phyloP scores from a whole-genome alignment of 92 coral and sea anemone species.

The Heteractis magnifica region DNA sequence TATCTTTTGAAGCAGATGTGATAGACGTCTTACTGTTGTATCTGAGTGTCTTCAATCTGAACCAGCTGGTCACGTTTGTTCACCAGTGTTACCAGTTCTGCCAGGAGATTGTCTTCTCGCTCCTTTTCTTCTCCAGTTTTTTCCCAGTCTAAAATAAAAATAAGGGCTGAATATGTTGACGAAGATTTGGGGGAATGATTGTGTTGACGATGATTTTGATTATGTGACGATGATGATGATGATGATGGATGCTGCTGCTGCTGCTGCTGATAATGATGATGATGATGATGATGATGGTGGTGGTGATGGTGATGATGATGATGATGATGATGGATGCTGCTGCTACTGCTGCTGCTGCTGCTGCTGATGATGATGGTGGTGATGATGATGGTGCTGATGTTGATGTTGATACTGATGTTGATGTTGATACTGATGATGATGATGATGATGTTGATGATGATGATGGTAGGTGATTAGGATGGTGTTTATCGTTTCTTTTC shows the following conservation, averaged over 20 bases:
- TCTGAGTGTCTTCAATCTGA: slow-evolving; percentile 87
- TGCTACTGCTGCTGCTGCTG: neutral
- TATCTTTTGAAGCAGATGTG: neutral
- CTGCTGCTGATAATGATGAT: neutral
- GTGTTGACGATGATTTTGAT: neutral
- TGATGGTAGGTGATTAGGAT: neutral
- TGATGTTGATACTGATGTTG: neutral
- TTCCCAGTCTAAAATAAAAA: slow-evolving; percentile 50
- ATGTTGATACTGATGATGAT: neutral
- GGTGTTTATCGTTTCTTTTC: neutral
- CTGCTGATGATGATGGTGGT: neutral
- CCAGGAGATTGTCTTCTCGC: slow-evolving; percentile 67
- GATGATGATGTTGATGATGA: neutral
- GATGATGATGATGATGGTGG: neutral
- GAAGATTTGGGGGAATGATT: neutral
- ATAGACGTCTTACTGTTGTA: slow-evolving; percentile 74
- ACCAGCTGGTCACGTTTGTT: slow-evolving; percentile 90
- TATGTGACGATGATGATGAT: neutral
- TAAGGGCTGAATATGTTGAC: neutral
- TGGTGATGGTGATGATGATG: neutral
- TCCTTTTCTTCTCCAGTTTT: slow-evolving; percentile 75
- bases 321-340: neutral
- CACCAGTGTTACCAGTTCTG: slow-evolving; percentile 78
- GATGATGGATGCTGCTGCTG: neutral
- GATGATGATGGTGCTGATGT: neutral